A percentile compares a stretch with the other conserved stretches of the same genome.
phyloP scores from a whole-genome alignment of 2,888 invertebrate species.

The Epiperipatus broadwayi region DNA sequence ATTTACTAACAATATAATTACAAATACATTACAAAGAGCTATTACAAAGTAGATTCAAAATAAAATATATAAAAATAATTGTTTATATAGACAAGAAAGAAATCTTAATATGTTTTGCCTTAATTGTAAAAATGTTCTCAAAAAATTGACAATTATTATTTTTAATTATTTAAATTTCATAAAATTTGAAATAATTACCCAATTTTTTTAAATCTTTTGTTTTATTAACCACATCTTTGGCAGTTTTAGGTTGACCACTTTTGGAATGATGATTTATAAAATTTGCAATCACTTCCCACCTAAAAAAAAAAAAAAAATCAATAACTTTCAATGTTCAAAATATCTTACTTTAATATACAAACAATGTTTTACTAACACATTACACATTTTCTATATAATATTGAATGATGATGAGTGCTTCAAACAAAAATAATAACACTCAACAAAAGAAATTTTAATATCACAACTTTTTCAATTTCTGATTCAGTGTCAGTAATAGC shows the following conservation, averaged over 20 bases:
- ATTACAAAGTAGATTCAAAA: not conserved
- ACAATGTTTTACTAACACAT: slow-evolving; percentile 15
- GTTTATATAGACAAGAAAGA: not conserved
- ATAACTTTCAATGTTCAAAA: not conserved
- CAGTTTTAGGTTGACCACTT: slow-evolving; percentile 42
- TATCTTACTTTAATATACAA: not conserved
- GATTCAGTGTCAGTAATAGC: too few species aligned
- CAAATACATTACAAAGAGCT: slow-evolving; percentile 10
- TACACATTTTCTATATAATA: slow-evolving; percentile 4
- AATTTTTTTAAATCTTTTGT: slow-evolving; percentile 82
- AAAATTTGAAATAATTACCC: slow-evolving; percentile 54
- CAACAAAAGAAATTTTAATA: too few species aligned
- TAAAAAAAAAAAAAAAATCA: slow-evolving; percentile 17
- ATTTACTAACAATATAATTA: too few species aligned
- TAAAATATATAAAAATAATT: slow-evolving; percentile 11
- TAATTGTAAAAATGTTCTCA: too few species aligned
- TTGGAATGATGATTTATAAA: slow-evolving; percentile 66
- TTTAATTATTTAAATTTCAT: slow-evolving; percentile 14
- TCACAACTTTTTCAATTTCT: too few species aligned
- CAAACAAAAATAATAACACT: too few species aligned
- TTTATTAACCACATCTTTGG: slow-evolving; percentile 82
- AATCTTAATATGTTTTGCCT: not conserved
- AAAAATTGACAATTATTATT: slow-evolving; percentile 12
- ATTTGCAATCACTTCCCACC: slow-evolving; percentile 80
- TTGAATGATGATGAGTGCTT: too few species aligned